A percentile compares a stretch with the other conserved stretches of the same genome.
These are phyloP conservation scores for Pomacea maculata DNA, from an alignment of 1,140 invertebrate species.

Conservation along the genomic window DNA sequence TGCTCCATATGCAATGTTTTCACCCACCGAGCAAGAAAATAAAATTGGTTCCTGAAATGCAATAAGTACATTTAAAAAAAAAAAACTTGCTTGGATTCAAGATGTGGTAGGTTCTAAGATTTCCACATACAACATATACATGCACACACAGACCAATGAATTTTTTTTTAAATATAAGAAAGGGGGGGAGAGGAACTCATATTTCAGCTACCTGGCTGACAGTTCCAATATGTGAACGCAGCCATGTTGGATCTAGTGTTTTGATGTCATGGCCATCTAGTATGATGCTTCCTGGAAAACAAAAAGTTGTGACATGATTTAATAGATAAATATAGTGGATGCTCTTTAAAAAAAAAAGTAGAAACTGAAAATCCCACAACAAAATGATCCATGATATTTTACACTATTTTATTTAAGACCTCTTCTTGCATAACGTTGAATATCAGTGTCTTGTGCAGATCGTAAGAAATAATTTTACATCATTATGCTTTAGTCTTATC, in stretches of 20 bases:
- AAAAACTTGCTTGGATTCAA: not conserved
- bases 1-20: slow-evolving; percentile 69
- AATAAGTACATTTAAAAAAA: not conserved
- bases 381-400: not conserved
- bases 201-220: slow-evolving; percentile 61
- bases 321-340: no score
- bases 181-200: not conserved
- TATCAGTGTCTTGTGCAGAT: not conserved
- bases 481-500: not conserved
- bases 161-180: not conserved
- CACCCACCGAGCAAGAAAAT: slow-evolving; percentile 65
- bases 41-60: slow-evolving; percentile 65
- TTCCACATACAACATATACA: not conserved
- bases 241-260: slow-evolving; percentile 63
- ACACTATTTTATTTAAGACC: not conserved
- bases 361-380: not conserved
- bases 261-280: slow-evolving; percentile 64
- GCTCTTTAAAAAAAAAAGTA: no score
- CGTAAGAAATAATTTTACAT: not conserved
- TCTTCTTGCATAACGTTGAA: not conserved
- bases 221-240: slow-evolving; percentile 62
- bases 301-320: not conserved
- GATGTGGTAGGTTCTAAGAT: not conserved
- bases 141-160: not conserved
- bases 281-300: slow-evolving; percentile 39